Evolutionary conservation across 2,113 vertebrate genomes (phyloP), one percentile per base, ranked within the genome.

Genomic region (Pelmatolapia mariae): DNA sequence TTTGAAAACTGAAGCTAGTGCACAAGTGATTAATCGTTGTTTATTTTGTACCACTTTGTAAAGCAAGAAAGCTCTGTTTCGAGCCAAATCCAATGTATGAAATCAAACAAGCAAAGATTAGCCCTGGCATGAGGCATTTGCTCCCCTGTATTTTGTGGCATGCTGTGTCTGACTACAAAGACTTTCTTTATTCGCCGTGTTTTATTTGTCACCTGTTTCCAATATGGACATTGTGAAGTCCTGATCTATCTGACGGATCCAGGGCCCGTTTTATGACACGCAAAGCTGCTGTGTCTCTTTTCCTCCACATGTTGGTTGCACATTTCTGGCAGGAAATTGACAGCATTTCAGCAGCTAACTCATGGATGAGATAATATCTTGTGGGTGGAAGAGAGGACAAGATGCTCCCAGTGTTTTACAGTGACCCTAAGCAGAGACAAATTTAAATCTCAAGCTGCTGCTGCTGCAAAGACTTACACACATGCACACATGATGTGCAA

Each of bases 201-300:
- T 94, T 95, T 94, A 96, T 96, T 95, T 95, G 96, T 96, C 96
- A 96, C 96, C 94, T 96, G 96, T 91, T 96, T 96, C 89, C 94
- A 96, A 96, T 96, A 96, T 95, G 94, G 95, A 96, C 92, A 91
- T 89, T 86, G 92, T 93, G 90, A 94, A 94, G 94, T 90, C 86
- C 91, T 89, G 90, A 91, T 92, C 89, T 94, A 86, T 95, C 90
- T 83, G 87, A 87, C 71, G 83, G 81, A 94, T 93, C 91, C 89
- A 84, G 89, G 86, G 87, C 84, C 86, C 22, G 57, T 86, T 96
- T 94, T 93, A 94, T 94, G 95, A 95, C 95, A 95, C 89, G 89
- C 94, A 88, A 91, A 81, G 93, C 91, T 73, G 92, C 92, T 84
- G 93, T 91, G 92, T 87, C 93, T 92, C 90, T 90, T 91, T 90